Conservation (phyloP, 2,888 invertebrate species). For the Metalampra italica region DNA sequence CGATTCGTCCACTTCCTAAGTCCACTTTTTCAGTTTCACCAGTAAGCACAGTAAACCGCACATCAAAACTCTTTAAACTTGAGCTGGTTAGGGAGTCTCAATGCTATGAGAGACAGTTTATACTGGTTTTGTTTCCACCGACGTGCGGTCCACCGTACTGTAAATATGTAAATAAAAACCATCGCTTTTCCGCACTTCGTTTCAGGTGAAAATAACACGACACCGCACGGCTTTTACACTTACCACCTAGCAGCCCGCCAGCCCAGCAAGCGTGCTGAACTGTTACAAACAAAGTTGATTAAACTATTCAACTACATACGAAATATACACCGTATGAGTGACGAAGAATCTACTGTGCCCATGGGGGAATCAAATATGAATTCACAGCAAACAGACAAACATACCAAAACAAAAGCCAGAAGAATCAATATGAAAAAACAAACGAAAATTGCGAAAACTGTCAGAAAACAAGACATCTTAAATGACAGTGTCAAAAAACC, state of each 20-base stretch:
- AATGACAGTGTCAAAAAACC: neutral
- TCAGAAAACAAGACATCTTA: conserved; percentile 11
- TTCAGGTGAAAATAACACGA: conserved; percentile 38
- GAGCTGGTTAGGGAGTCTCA: too few relatives aligned
- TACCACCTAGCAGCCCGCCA: conserved; percentile 26
- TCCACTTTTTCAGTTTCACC: too few relatives aligned
- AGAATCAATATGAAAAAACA: neutral
- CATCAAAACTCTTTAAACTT: too few relatives aligned
- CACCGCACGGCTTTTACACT: conserved; percentile 33
- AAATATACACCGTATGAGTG: neutral
- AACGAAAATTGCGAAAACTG: conserved; percentile 5
- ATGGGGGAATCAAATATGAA: too few relatives aligned
- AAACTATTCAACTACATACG: conserved; percentile 9
- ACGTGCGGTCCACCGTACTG: too few relatives aligned
- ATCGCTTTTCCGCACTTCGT: neutral
- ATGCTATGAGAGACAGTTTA: too few relatives aligned
- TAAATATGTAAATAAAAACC: conserved; percentile 2
- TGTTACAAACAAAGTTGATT: neutral
- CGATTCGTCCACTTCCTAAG: too few relatives aligned
- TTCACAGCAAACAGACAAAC: neutral
- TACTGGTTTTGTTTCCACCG: neutral
- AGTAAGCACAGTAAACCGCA: too few relatives aligned
- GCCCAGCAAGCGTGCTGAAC: conserved; percentile 5
- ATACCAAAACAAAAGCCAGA: neutral
- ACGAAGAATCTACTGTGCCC: too few relatives aligned